Base-by-base conservation (phyloP, 2,797 vertebrate genomes). In the Oreochromis grahami region DNA sequence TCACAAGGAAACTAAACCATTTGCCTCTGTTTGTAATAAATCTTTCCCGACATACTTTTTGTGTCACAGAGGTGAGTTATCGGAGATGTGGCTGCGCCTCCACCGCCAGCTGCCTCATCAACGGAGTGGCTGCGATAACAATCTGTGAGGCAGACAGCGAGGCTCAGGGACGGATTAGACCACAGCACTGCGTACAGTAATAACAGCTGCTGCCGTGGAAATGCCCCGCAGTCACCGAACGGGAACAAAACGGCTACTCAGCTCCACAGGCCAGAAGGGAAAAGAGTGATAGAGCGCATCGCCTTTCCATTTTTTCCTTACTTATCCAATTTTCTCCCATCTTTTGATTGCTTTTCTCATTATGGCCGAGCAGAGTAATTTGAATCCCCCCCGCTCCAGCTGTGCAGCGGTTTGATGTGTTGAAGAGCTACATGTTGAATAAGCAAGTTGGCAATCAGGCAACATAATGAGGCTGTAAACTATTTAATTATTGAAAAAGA, bases 101-200 rank as follows among this genome's bases (percentile, higher is more conserved):
- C 55, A 7, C 78, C 32, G 45, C 55, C 19, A 81, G 87, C 87
- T 82, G 83, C 83, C 83, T 86, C 92, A 82, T 84, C 84, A 86
- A 52, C 72, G 15, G 51, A 82, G 90, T 19, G 36, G 79, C 86
- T 76, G 63, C 4, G 87, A 94, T 92, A 91, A 88, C 8, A 56
- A 94, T 94, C 92, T 81, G 74, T 82, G 85, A 84, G 83, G 79
- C 78, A 82, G 88, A 88, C 81, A 83, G 77, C 21, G 83, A 32
- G 81, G 87, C 90, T 91, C 79, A 36, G 77, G 81, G 84, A 87
- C 34, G 86, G 92, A 93, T 94, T 89, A 94, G 79, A 88, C 88
- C 84, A 63, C 89, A 86, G 84, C 83, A 78, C 88, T 52, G 83
- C 80, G 68, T 81, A 87, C 87, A 77, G 85, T 84, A 80, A 90